Base-by-base conservation (phyloP, 2,888 invertebrate species). In the Nephrocerus scutellatus region DNA sequence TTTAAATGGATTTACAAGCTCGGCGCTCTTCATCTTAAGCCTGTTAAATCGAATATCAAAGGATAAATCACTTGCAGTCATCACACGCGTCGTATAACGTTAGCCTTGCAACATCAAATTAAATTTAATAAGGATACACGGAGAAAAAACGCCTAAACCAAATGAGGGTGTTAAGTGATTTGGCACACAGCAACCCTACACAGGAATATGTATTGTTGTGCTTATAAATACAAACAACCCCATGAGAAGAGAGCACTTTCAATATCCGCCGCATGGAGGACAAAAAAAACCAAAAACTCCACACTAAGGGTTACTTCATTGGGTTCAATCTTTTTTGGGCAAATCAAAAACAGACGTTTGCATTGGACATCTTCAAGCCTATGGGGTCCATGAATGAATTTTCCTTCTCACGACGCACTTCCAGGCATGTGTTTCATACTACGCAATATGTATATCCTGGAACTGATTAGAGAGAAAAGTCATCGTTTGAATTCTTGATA, bases 321-420 rank as follows among this genome's bases (percentile, higher is more conserved):
- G n/a, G n/a, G n/a, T 35, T 33, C 47, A 47, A 44, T 48, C 46
- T 47, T 48, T 59, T 60, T 62, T 63, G 54, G 57, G 57, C 63
- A 64, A 64, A 64, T 64, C 64, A 64, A 60, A 64, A 64, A 64
- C 64, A 64, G 64, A 63, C 63, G 55, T 59, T 57, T 64, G 64
- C 57, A 60, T 63, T 63, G 60, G 64, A 64, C 64, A 63, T 57
- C n/a, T n/a, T n/a, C n/a, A n/a, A n/a, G n/a, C n/a, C n/a, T n/a
- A n/a, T n/a, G n/a, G n/a, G n/a, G n/a, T n/a, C n/a, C n/a, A n/a
- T n/a, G n/a, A n/a, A n/a, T n/a, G n/a, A n/a, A n/a, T n/a, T n/a
- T n/a, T n/a, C n/a, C n/a, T n/a, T n/a, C n/a, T n/a, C n/a, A n/a
- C n/a, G n/a, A n/a, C n/a, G n/a, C n/a, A n/a, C n/a, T n/a, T n/a